These are phyloP conservation scores for Microtus pennsylvanicus DNA, from an alignment of 2,113 vertebrate genomes.

Conservation along the genomic window DNA sequence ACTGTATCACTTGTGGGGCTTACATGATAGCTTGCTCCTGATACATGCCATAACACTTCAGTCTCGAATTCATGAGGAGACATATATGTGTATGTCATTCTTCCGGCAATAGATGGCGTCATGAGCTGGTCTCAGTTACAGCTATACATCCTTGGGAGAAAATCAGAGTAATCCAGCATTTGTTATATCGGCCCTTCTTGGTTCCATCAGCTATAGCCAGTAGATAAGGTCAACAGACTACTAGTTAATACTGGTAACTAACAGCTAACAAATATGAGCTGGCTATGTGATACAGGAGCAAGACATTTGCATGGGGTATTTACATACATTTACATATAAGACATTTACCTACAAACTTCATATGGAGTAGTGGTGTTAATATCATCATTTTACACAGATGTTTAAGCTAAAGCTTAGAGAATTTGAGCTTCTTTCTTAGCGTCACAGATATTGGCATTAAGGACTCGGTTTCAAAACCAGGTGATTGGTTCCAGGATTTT, in stretches of 20 bases:
- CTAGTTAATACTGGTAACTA: not conserved
- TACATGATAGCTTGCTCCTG: not conserved
- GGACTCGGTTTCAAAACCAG: slow-evolving; percentile 3
- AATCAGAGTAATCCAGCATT: not conserved
- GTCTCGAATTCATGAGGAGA: not conserved
- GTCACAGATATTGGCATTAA: not conserved
- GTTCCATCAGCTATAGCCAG: not conserved
- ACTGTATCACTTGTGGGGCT: too few relatives aligned
- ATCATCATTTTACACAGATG: not conserved
- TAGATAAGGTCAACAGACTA: not conserved
- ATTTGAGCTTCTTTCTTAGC: not conserved
- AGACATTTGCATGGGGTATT: not conserved
- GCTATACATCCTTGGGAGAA: not conserved
- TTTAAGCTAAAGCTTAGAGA: not conserved
- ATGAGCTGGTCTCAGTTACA: not conserved
- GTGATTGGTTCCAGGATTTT: too few relatives aligned
- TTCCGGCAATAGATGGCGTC: not conserved
- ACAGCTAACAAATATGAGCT: not conserved
- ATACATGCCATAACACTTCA: not conserved
- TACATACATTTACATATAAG: too few relatives aligned
- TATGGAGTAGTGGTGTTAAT: rapidly evolving
- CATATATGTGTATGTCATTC: not conserved
- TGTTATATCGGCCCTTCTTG: not conserved
- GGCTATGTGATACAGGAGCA: not conserved
- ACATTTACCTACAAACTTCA: not conserved